Conservation (phyloP, 2,888 invertebrate species). For the Linyphia triangularis region DNA sequence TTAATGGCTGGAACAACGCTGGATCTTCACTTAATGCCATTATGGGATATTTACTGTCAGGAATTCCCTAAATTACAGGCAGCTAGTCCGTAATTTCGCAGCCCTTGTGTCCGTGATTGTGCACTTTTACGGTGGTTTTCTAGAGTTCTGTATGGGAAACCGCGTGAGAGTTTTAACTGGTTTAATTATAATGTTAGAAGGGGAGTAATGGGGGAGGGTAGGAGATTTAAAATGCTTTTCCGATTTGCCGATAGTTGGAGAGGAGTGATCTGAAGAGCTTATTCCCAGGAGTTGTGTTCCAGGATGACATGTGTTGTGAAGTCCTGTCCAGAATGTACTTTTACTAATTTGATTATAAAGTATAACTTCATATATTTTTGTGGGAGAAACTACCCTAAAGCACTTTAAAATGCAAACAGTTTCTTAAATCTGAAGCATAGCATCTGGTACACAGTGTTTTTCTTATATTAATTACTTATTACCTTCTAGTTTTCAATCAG, state of each 20-base stretch:
- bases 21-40: conserved; percentile 70
- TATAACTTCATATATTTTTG: too few species aligned
- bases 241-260: conserved; percentile 38
- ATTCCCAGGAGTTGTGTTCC: neutral
- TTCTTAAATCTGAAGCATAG: too few species aligned
- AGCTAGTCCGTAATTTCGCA: conserved; percentile 54
- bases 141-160: neutral
- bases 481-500: too few species aligned
- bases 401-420: too few species aligned
- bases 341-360: too few species aligned
- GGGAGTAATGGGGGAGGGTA: neutral
- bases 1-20: conserved; percentile 53
- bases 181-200: conserved; percentile 60
- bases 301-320: too few species aligned
- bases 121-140: conserved; percentile 12
- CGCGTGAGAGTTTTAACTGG: conserved; percentile 47
- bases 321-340: too few species aligned
- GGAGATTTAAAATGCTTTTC: conserved; percentile 47
- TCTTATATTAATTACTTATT: too few species aligned
- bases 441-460: too few species aligned
- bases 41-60: conserved; percentile 74
- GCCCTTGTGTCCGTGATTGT: neutral
- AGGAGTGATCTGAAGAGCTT: neutral
- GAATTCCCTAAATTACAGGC: conserved; percentile 66
- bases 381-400: too few species aligned